Evolutionary conservation across 2,797 vertebrate species (phyloP).

Genomic region (Leptoclinus maculatus): DNA sequence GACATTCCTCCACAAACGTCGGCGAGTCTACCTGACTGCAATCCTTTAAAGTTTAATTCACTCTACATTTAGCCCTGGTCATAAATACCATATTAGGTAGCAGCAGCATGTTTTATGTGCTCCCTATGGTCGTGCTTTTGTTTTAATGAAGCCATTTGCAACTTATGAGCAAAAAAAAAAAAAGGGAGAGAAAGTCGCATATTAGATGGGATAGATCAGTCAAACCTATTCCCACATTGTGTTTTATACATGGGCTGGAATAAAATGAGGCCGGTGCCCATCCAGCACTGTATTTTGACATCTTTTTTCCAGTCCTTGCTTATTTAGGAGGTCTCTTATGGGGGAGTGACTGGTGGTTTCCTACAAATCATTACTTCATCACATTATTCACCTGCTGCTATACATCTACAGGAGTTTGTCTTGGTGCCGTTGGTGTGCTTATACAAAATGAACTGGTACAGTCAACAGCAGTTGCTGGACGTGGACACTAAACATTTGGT

Average conservation of each 20-base stretch:
- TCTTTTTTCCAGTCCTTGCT: conserved; percentile 40
- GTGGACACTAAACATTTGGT: conserved; percentile 13
- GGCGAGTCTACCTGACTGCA: conserved; percentile 95
- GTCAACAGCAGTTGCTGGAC: neutral
- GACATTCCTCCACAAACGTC: conserved; percentile 90
- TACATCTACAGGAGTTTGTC: conserved; percentile 27
- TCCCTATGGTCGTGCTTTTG: conserved; percentile 97
- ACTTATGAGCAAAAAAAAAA: conserved; percentile 87
- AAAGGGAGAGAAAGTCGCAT: conserved; percentile 81
- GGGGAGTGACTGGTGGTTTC: conserved; percentile 40
- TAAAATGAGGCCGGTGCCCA: conserved; percentile 77
- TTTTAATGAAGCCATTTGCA: conserved; percentile 99
- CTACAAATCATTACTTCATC: conserved; percentile 56
- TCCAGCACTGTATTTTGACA: conserved; percentile 46
- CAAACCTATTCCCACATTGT: conserved; percentile 94
- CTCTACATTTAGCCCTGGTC: conserved; percentile 97
- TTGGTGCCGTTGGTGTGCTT: conserved; percentile 5
- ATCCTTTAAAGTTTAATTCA: conserved; percentile 99
- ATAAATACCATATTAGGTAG: conserved; percentile 99
- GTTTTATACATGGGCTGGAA: conserved; percentile 91
- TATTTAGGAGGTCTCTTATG: conserved; percentile 58
- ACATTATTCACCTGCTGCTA: conserved; percentile 55
- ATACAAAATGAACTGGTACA: neutral
- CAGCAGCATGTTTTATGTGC: conserved; percentile 90
- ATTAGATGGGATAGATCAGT: conserved; percentile 95